Evolutionary conservation across 2,113 vertebrate species (phyloP).

Genomic region (Nannospalax galili): DNA sequence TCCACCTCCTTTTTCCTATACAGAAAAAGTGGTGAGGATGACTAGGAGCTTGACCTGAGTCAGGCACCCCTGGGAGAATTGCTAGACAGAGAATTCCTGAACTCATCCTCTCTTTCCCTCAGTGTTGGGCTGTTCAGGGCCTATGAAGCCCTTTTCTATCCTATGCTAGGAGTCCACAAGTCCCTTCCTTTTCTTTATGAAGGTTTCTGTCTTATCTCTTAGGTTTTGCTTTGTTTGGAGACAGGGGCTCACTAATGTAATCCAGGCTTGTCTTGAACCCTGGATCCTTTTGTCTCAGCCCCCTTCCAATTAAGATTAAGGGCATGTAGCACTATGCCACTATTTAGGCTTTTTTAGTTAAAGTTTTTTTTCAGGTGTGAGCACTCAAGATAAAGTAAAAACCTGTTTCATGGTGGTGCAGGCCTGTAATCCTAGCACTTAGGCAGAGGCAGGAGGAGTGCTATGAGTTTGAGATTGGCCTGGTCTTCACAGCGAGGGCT

Average conservation of each 20-base stretch:
- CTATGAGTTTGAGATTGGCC: neutral
- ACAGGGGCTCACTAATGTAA: neutral
- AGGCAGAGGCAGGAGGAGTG: neutral
- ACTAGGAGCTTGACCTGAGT: neutral
- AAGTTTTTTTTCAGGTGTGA: neutral
- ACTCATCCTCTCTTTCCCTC: neutral
- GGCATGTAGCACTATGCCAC: neutral
- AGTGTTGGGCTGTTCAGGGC: no score
- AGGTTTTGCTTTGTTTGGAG: neutral
- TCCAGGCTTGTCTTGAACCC: neutral
- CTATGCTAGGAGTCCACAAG: neutral
- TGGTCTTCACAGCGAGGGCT: neutral
- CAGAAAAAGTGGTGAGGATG: neutral
- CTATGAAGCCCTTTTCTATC: neutral
- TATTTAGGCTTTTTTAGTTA: neutral
- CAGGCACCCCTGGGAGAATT: neutral
- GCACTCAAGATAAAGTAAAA: neutral
- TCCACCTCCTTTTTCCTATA: neutral
- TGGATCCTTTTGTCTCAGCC: neutral
- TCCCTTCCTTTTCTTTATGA: neutral
- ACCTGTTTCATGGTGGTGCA: neutral
- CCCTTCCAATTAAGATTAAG: neutral
- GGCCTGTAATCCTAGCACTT: neutral
- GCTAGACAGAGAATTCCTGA: neutral
- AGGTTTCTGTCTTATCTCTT: neutral